Evolutionary conservation across 2,797 vertebrate species (phyloP), one percentile per base, ranked within the genome.

Genomic region (Ispidina picta): DNA sequence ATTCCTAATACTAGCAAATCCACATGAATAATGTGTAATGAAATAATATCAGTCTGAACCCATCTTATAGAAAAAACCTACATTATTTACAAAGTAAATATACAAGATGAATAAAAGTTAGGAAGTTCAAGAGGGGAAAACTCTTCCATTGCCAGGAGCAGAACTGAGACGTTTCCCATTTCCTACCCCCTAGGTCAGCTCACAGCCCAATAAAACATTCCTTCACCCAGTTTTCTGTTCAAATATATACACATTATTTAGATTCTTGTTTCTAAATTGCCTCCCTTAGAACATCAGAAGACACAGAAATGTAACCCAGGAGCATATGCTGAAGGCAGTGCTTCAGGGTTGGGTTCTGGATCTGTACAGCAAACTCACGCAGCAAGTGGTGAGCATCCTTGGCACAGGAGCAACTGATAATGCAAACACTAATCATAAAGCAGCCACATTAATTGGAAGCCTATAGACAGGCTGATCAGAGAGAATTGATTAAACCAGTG

Each of bases 1-100:
- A 55, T 39, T 92, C 29, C n/a, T 46, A 86, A 54, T 49, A 18
- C 49, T 56, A 46, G 23, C 51, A 95, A 89, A 88, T 83, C 60
- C 66, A 75, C 54, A 2, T 58, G 31, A n/a, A n/a, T n/a, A n/a
- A n/a, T n/a, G n/a, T n/a, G 7, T 68, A 86, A 74, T 52, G 15
- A 64, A 85, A 87, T 78, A 52, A 86, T 44, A 54, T 76, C 49
- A 39, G 9, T 23, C 63, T 71, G 71, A 86, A 48, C 29, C 25
- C 44, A 37, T 33, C 8, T 86, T 85, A 31, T 15, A 83, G 52
- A 65, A 78, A 72, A 28, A 23, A 16, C 65, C 18, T 66, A 37
- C 13, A 63, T 25, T 83, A 70, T 83, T 89, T 68, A 82, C 63
- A 60, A 75, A 70, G 26, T n/a, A 70, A 91, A 72, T 59, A 81